phyloP scores from a whole-genome alignment of 2,113 vertebrate genomes.

The Cariama cristata region DNA sequence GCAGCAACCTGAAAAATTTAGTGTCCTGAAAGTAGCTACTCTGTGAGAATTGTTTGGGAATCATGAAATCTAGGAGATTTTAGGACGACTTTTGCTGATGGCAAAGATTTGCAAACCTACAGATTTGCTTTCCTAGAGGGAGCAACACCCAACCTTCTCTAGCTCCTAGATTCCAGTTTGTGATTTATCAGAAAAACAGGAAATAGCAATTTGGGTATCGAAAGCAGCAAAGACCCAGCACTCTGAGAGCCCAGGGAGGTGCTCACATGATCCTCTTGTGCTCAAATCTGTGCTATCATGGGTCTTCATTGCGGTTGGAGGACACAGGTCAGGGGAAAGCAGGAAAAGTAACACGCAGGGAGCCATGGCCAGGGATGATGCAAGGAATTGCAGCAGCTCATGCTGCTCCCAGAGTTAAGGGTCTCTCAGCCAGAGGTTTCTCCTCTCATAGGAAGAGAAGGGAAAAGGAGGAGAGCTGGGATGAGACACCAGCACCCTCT shows the following conservation, averaged over 20 bases:
- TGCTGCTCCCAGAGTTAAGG: not conserved
- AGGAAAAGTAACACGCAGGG: not conserved
- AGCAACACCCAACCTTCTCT: not conserved
- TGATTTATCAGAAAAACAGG: not conserved
- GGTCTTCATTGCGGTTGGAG: not conserved
- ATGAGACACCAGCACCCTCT: not conserved
- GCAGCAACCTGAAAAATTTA: not conserved
- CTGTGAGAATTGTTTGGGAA: not conserved
- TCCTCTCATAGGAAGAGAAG: not conserved
- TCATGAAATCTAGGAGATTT: not conserved
- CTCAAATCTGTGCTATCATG: fast-evolving
- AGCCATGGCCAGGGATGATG: fast-evolving
- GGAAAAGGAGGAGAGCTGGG: not conserved
- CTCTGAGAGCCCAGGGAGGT: not conserved
- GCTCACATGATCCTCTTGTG: fast-evolving
- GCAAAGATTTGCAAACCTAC: not conserved
- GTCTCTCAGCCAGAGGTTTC: not conserved
- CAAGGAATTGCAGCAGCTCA: not conserved
- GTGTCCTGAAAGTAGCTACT: not conserved
- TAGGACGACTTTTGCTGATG: not conserved
- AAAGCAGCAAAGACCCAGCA: not conserved
- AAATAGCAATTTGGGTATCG: not conserved
- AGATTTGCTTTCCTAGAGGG: not conserved
- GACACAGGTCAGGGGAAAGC: not conserved
- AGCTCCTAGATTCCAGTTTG: not conserved